Base-by-base conservation (phyloP, 2,797 vertebrate species). In the Orestias chungarensis region DNA sequence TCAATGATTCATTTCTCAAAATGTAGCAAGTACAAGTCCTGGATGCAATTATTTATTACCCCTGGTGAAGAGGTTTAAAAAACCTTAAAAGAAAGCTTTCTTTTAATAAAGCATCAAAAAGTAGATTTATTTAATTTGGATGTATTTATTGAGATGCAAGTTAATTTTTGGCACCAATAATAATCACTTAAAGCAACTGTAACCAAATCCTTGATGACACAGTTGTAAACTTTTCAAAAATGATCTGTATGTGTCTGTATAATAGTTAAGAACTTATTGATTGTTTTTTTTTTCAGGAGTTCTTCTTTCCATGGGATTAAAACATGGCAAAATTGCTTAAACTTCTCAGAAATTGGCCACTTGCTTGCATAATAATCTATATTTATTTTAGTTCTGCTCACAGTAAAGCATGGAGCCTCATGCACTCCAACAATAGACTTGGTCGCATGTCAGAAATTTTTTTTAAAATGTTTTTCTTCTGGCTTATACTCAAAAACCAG, bases 11-110 rank as follows among this genome's bases (percentile, higher is more conserved):
- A 61, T n/a, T 29, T 61, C 71, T 64, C 80, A 68, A 27, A 50
- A 29, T 33, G 50, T 70, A 31, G 46, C 59, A 74, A 35, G 46
- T 55, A 55, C 52, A 64, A 73, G 80, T 79, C 76, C 71, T 90
- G 38, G n/a, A 62, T 25, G 12, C 35, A 40, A 62, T 27, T 62
- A 42, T 15, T 62, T 25, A 25, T 40, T 40, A 40, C 14, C 59
- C n/a, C 12, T 14, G 38, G 12, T 25, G 3, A 62, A 42, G 59
- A 40, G 7, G 35, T 62, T 62, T 40, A 62, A 40, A 12, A 25
- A 62, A n/a, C 59, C 25, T 62, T 62, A 25, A 42, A 62, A 42
- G 11, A 25, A 40, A 25, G n/a, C 23, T 38, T 10, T 25, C 4
- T 40, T 62, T 62, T 40, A 4, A n/a, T 14, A 62, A 23, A 25